Conservation (phyloP, 2,797 vertebrate genomes). For the Liasis olivaceus region DNA sequence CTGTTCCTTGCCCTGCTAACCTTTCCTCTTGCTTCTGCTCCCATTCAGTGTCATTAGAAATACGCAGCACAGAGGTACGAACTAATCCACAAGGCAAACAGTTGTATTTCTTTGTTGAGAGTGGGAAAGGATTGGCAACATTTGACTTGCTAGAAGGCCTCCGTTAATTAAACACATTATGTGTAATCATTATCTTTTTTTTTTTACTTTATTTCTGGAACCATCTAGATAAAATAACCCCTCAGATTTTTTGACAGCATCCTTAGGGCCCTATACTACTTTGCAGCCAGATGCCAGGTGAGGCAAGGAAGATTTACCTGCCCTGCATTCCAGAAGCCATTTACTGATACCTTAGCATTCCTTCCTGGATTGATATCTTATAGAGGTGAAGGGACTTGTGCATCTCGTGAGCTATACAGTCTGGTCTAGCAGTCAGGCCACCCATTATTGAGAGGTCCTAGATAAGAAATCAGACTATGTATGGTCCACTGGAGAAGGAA, state of each 20-base stretch:
- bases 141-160: not conserved
- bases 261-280: not conserved
- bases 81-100: not conserved
- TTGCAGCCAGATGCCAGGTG: too few species aligned
- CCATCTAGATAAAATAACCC: not conserved
- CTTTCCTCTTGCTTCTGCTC: not conserved
- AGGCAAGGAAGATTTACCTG: not conserved
- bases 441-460: too few species aligned
- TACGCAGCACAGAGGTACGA: not conserved
- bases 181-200: not conserved
- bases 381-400: too few species aligned
- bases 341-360: not conserved
- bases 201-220: not conserved
- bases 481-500: too few species aligned
- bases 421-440: too few species aligned
- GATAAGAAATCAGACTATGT: too few species aligned
- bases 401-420: too few species aligned
- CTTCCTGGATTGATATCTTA: too few species aligned
- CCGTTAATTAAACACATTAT: not conserved
- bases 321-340: not conserved
- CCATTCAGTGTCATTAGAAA: not conserved
- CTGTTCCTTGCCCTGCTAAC: not conserved
- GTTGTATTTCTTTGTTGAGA: not conserved
- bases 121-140: not conserved
- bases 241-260: not conserved